A percentile compares a stretch with the other conserved stretches of the same genome.
Conservation (phyloP, 2,797 vertebrate species). For the Poecilia wingei region DNA sequence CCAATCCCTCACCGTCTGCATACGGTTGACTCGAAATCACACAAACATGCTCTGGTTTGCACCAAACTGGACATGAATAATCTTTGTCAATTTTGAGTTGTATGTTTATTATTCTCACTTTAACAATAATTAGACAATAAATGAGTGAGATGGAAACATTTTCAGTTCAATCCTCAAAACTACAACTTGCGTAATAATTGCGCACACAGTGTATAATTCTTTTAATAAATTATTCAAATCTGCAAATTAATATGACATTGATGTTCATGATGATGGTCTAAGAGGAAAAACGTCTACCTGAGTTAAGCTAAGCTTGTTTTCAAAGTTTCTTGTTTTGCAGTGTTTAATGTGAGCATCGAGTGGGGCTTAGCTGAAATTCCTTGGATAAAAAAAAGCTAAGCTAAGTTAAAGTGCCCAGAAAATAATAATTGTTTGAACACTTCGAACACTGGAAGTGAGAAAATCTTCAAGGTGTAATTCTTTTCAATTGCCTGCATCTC, state of each 20-base stretch:
- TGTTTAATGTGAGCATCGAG: background rate
- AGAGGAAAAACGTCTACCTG: background rate
- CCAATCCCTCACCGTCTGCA: too few relatives aligned
- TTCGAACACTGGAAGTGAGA: background rate
- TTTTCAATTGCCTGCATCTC: background rate
- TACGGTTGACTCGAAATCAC: too few relatives aligned
- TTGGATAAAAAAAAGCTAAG: background rate
- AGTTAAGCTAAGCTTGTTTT: background rate
- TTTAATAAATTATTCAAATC: background rate
- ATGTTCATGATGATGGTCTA: background rate
- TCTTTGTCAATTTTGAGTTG: too few relatives aligned
- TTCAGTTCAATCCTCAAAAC: too few relatives aligned
- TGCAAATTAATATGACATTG: background rate
- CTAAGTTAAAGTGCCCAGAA: background rate
- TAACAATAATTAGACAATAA: too few relatives aligned
- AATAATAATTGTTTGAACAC: background rate
- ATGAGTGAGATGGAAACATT: too few relatives aligned
- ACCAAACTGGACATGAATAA: too few relatives aligned
- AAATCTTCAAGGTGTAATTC: background rate
- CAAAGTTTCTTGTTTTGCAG: background rate
- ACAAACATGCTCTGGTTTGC: too few relatives aligned
- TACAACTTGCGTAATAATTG: too few relatives aligned
- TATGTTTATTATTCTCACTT: too few relatives aligned
- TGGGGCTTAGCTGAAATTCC: background rate
- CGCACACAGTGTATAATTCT: background rate